Conservation (phyloP, 1,140 invertebrate species). For the Daktulosphaira vitifoliae region DNA sequence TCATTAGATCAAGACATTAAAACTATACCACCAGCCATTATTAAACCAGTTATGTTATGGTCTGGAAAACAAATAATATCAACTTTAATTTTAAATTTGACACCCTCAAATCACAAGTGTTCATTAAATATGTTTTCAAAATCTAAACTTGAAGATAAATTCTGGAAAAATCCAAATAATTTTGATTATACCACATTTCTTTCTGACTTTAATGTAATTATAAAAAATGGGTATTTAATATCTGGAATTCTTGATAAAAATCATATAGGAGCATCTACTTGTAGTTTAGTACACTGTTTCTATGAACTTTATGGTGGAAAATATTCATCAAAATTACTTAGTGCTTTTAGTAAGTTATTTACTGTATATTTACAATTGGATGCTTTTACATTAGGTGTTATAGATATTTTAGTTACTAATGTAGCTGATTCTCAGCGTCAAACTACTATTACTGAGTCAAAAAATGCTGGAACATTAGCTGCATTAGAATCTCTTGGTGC, state of each 20-base stretch:
- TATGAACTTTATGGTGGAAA: constrained; percentile 90
- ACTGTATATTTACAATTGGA: constrained; percentile 78
- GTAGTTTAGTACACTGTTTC: constrained; percentile 85
- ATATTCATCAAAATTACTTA: constrained; percentile 70
- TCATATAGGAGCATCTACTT: constrained; percentile 90
- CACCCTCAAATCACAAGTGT: constrained; percentile 53
- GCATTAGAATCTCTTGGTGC: constrained; percentile 64
- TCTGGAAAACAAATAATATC: constrained; percentile 90
- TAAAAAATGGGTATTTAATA: constrained; percentile 79
- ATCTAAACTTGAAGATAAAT: constrained; percentile 38
- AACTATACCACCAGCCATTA: constrained; percentile 72
- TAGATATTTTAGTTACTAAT: constrained; percentile 78
- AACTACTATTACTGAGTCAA: constrained; percentile 59
- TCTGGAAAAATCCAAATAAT: constrained; percentile 44
- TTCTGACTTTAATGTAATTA: constrained; percentile 85
- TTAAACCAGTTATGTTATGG: constrained; percentile 85
- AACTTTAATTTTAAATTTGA: constrained; percentile 78
- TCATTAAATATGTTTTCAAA: constrained; percentile 54
- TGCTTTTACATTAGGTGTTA: constrained; percentile 90
- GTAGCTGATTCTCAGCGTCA: constrained; percentile 63
- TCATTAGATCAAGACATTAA: constrained; percentile 58
- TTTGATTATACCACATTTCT: constrained; percentile 50
- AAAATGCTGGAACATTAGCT: constrained; percentile 50
- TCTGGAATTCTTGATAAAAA: constrained; percentile 94
- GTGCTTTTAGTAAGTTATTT: constrained; percentile 84